A percentile compares a stretch with the other conserved stretches of the same genome.
Conservation (phyloP, 92 coral and sea anemone species). For the Porites divaricata region DNA sequence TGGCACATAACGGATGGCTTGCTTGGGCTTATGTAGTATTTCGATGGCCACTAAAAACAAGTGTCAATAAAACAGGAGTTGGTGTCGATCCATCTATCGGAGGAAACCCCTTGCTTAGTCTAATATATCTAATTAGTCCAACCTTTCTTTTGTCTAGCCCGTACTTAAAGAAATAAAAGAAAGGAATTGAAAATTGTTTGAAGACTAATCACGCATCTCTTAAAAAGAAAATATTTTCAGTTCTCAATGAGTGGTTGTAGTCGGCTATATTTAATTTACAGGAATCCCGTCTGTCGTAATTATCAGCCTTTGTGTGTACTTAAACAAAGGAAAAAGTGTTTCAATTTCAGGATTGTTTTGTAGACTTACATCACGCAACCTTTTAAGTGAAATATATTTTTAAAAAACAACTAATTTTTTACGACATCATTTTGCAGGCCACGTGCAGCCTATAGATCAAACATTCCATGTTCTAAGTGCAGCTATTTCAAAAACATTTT, state of each 20-base stretch:
- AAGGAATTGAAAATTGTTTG: neutral
- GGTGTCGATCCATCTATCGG: neutral
- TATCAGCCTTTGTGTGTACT: no score
- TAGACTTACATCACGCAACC: no score
- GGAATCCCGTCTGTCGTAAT: no score
- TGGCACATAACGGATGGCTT: no score
- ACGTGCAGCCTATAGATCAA: no score
- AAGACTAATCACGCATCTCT: conserved; percentile 12
- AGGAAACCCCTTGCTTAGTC: conserved; percentile 8
- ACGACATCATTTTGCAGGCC: no score
- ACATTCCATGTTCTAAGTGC: no score
- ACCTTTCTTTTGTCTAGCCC: conserved; percentile 7
- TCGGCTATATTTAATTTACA: neutral
- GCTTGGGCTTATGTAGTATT: neutral
- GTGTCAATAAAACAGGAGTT: neutral
- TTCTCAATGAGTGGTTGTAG: neutral
- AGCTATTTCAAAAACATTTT: no score
- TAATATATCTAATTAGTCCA: neutral
- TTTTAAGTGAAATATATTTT: no score
- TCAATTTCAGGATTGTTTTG: no score
- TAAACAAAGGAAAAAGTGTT: no score
- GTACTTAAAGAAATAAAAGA: neutral
- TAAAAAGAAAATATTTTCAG: neutral
- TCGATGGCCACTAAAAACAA: neutral
- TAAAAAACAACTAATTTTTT: no score